Evolutionary conservation across 2,113 vertebrate genomes (phyloP).

Genomic region (Lutjanus erythropterus): DNA sequence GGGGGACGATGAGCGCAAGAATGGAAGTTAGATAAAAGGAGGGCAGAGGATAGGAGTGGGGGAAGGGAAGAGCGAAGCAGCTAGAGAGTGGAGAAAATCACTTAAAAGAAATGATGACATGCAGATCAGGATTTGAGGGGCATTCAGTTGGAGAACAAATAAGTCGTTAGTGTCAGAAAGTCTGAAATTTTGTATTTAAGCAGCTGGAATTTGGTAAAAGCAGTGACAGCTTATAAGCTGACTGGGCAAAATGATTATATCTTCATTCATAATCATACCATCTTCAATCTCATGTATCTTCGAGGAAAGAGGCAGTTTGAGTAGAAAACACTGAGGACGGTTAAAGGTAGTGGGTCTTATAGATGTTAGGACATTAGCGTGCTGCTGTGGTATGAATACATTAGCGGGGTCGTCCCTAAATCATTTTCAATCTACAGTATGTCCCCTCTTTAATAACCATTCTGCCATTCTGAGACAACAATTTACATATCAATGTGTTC

Average conservation of each 20-base stretch:
- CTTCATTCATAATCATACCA: not conserved
- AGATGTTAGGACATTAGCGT: constrained; percentile 1
- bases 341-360: constrained; percentile 1
- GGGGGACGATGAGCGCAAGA: constrained; percentile 22
- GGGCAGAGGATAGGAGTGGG: constrained; percentile 47
- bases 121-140: not conserved
- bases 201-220: not conserved
- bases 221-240: not conserved
- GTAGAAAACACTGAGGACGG: not conserved
- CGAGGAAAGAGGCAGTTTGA: constrained; percentile 5
- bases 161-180: not conserved
- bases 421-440: constrained; percentile 71
- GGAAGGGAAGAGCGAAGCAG: constrained; percentile 34
- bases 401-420: constrained; percentile 53
- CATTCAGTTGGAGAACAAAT: constrained; percentile 9
- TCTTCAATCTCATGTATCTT: constrained; percentile 6
- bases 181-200: constrained; percentile 13
- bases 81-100: constrained; percentile 18
- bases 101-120: constrained; percentile 12
- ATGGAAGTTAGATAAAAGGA: constrained; percentile 56
- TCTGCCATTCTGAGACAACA: constrained; percentile 61
- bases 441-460: constrained; percentile 69
- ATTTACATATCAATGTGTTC: constrained; percentile 75
- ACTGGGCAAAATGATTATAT: constrained; percentile 4
- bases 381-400: constrained; percentile 47